Evolutionary conservation across 2,888 invertebrate species (phyloP).

Genomic region (Rhogogaster chlorosoma): DNA sequence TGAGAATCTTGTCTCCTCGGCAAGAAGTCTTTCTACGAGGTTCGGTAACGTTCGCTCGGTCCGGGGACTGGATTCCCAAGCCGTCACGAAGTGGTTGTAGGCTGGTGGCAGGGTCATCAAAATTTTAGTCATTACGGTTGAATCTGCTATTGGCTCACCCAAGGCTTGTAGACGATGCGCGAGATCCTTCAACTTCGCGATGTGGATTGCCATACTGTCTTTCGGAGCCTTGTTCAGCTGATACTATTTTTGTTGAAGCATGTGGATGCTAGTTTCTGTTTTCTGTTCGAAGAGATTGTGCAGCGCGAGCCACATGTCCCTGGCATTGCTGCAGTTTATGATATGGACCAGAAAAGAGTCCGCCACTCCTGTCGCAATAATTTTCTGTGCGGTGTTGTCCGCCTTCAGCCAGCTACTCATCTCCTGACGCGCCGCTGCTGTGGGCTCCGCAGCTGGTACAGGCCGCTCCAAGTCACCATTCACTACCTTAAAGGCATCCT

Average conservation of each 20-base stretch:
- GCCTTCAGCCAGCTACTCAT: conserved; percentile 48
- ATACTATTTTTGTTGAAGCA: conserved; percentile 52
- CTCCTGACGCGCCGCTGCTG: background rate
- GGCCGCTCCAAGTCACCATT: background rate
- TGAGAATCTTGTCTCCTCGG: conserved; percentile 49
- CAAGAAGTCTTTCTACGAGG: conserved; percentile 46
- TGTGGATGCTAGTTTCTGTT: conserved; percentile 54
- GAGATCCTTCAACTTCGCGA: conserved; percentile 50
- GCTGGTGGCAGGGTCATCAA: conserved; percentile 53
- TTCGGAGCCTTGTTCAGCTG: conserved; percentile 23
- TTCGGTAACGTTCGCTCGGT: conserved; percentile 47
- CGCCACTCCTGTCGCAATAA: conserved; percentile 53
- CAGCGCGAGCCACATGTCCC: conserved; percentile 53
- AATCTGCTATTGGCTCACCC: conserved; percentile 54
- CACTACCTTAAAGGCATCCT: conserved; percentile 45
- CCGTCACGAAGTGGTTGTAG: conserved; percentile 53
- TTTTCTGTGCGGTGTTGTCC: conserved; percentile 50
- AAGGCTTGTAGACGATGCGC: conserved; percentile 44
- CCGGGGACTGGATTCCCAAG: conserved; percentile 50
- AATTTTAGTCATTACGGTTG: conserved; percentile 53
- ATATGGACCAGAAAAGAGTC: conserved; percentile 51
- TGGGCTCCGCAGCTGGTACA: background rate
- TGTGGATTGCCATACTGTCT: conserved; percentile 47
- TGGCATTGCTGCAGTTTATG: conserved; percentile 51
- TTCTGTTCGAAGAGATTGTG: conserved; percentile 54